These are phyloP conservation scores for Orthosia cruda DNA, from an alignment of 2,888 invertebrate genomes.

Conservation along the genomic window DNA sequence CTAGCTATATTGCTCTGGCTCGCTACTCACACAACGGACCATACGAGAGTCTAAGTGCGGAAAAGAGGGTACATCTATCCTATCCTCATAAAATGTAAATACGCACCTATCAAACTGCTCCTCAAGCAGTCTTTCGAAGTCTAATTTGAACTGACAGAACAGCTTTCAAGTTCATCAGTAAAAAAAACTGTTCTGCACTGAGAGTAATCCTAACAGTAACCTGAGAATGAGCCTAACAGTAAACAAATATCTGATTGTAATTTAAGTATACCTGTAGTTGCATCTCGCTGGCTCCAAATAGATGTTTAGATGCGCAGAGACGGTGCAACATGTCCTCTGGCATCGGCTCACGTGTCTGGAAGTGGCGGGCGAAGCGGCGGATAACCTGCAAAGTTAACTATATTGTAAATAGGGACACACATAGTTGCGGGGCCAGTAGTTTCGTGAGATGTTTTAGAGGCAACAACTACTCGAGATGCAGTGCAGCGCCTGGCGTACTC, in stretches of 20 bases:
- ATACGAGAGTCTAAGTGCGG: not conserved
- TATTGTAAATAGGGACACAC: no score
- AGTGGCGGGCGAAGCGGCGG: constrained; percentile 97
- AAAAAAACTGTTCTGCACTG: not conserved
- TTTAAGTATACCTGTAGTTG: constrained; percentile 93
- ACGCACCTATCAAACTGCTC: not conserved
- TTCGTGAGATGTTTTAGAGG: no score
- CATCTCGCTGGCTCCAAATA: constrained; percentile 97
- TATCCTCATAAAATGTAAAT: not conserved
- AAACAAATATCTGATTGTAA: not conserved
- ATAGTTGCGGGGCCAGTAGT: no score
- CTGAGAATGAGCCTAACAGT: no score
- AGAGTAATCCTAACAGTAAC: not conserved
- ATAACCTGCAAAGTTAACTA: constrained; percentile 92
- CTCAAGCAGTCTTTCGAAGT: not conserved
- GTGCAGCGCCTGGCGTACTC: no score
- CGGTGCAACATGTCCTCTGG: constrained; percentile 95
- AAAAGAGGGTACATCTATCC: no score
- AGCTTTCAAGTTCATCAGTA: not conserved
- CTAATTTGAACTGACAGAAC: not conserved
- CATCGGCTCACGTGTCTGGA: constrained; percentile 95
- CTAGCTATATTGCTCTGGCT: no score
- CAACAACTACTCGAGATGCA: no score
- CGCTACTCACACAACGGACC: no score
- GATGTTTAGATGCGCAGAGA: constrained; percentile 96